Evolutionary conservation across 2,113 vertebrate genomes (phyloP), one percentile per base, ranked within the genome.

Genomic region (Pseudois nayaur): DNA sequence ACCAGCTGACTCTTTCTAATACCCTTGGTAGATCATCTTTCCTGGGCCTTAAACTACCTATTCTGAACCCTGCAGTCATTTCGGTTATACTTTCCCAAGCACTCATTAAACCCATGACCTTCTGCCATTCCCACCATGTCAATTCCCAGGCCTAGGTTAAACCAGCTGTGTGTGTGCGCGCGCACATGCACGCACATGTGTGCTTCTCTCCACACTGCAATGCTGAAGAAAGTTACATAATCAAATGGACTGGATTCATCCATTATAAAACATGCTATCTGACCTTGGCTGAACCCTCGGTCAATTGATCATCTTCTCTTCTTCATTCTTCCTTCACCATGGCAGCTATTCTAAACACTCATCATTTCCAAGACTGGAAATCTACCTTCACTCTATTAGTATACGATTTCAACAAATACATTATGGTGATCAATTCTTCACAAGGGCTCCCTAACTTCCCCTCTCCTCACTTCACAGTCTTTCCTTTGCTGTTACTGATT

Each of bases 361-460:
- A 59, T 85, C 43, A 89, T 95, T 89, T 97, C 87, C 33, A 92
- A 74, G 85, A 96, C 15, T 62, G 31, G 60, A 92, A 85, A 96
- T 45, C 36, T 74, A 92, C 54, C 13, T 97, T 76, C 27, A 94
- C 27, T 88, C 36, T 92, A 78, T 25, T 97, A 91, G 54, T 57
- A 91, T 33, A 91, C 62, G 45, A 90, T 89, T 96, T 96, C 23
- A 94, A 55, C 57, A 89, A 89, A 92, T 71, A 94, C 29, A 87
- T 79, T 74, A 67, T 12, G 48, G 67, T 85, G 29, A 71, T 40
- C 50, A 87, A 25, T 85, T 71, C 52, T 71, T 31, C 16, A 36
- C 14, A 78, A 87, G 45, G 50, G 52, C 11, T 79, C 45, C 43
- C 55, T 95, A 76, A 86, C n/a, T 52, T 90, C 40, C 60, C 40